These are phyloP conservation scores for Nomada fabriciana DNA, from an alignment of 2,888 invertebrate genomes.

Conservation along the genomic window DNA sequence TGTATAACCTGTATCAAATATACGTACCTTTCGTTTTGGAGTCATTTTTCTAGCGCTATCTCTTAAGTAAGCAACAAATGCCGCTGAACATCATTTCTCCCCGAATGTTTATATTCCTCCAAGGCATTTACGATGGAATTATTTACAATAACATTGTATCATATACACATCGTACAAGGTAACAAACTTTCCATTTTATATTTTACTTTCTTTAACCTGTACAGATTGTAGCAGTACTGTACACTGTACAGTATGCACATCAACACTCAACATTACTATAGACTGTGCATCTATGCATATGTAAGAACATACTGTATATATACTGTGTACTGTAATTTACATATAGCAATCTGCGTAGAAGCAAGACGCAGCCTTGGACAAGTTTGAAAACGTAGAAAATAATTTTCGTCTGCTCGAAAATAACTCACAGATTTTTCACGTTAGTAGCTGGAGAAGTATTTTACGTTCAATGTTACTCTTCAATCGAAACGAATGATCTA, in stretches of 20 bases:
- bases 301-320: too few relatives aligned
- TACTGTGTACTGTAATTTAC: too few relatives aligned
- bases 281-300: too few relatives aligned
- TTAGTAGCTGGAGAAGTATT: background rate
- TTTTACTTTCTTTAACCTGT: background rate
- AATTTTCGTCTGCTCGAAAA: background rate
- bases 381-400: constrained; percentile 7
- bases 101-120: constrained; percentile 3
- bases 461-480: background rate
- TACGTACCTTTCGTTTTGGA: constrained; percentile 81
- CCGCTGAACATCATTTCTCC: constrained; percentile 55
- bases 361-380: background rate
- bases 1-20: constrained; percentile 46
- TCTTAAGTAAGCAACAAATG: constrained; percentile 22
- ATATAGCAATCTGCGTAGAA: background rate
- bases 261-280: background rate
- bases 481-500: background rate
- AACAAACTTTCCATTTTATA: constrained; percentile 19
- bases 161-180: background rate
- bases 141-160: constrained; percentile 4
- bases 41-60: constrained; percentile 75
- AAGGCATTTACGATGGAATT: constrained; percentile 22
- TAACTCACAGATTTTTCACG: background rate
- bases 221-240: too few relatives aligned
- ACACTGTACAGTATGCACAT: too few relatives aligned